Evolutionary conservation across 2,888 invertebrate genomes (phyloP).

Genomic region (Caenorhabditis macrosperma): DNA sequence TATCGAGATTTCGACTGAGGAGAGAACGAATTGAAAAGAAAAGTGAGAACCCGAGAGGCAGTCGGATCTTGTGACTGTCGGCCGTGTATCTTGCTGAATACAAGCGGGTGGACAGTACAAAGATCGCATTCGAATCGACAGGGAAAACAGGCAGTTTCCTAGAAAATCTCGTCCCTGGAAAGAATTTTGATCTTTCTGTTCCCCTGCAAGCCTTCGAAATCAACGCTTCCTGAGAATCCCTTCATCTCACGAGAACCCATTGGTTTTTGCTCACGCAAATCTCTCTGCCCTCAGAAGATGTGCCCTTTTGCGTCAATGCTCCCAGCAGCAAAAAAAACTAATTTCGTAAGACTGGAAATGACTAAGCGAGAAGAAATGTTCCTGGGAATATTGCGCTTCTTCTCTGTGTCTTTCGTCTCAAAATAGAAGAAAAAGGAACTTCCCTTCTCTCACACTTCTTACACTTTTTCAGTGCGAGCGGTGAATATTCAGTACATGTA

Average conservation of each 20-base stretch:
- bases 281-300: conserved; percentile 2
- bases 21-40: neutral
- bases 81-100: neutral
- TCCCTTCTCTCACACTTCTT: neutral
- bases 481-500: conserved; percentile 13
- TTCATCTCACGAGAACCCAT: neutral
- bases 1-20: conserved; percentile 22
- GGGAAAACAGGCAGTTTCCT: neutral
- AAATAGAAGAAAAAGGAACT: conserved; percentile 11
- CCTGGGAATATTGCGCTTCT: neutral
- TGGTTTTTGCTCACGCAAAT: conserved; percentile 24
- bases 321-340: conserved; percentile 23
- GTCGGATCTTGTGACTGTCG: conserved; percentile 32
- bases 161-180: neutral
- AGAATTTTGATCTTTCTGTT: no score
- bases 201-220: no score
- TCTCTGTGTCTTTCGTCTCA: neutral
- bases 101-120: conserved; percentile 5
- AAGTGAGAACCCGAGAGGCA: conserved; percentile 10
- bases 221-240: neutral
- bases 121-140: neutral
- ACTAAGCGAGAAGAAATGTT: neutral
- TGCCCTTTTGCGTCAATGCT: conserved; percentile 46
- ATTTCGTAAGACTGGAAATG: conserved; percentile 21
- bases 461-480: neutral